These are phyloP conservation scores for Chydorus sphaericus DNA, from an alignment of 2,888 invertebrate species.

Conservation along the genomic window DNA sequence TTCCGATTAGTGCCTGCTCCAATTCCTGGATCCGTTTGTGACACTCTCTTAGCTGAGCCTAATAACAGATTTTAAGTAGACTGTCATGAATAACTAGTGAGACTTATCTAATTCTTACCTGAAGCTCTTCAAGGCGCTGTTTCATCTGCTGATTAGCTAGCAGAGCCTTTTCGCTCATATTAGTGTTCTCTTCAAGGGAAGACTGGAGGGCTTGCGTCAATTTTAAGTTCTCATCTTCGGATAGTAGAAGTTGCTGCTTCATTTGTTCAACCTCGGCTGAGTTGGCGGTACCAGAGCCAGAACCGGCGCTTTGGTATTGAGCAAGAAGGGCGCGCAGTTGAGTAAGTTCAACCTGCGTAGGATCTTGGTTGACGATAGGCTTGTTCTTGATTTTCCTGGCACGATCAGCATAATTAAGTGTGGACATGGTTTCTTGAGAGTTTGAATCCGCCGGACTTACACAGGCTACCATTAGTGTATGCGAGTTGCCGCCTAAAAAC, in stretches of 20 bases:
- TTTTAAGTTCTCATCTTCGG: slow-evolving; percentile 43
- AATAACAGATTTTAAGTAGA: too few relatives aligned
- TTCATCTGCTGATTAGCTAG: slow-evolving; percentile 26
- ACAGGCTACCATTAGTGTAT: slow-evolving; percentile 90
- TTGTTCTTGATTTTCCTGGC: slow-evolving; percentile 78
- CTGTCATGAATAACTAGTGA: too few relatives aligned
- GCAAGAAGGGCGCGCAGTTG: slow-evolving; percentile 53
- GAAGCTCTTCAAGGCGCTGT: slow-evolving; percentile 26
- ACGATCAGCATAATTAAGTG: slow-evolving; percentile 74
- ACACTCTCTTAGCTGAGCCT: too few relatives aligned
- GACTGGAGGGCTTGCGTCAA: slow-evolving; percentile 49
- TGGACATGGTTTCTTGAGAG: slow-evolving; percentile 74
- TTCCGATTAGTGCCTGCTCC: too few relatives aligned
- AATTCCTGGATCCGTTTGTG: too few relatives aligned
- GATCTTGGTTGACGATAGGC: slow-evolving; percentile 72
- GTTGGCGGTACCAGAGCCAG: slow-evolving; percentile 21
- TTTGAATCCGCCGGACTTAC: slow-evolving; percentile 69
- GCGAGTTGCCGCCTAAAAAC: slow-evolving; percentile 66
- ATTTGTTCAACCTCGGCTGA: slow-evolving; percentile 35
- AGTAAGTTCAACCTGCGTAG: slow-evolving; percentile 61
- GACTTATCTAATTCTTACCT: too few relatives aligned
- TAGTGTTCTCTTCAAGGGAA: slow-evolving; percentile 46
- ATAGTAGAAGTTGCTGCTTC: slow-evolving; percentile 38
- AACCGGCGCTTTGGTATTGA: slow-evolving; percentile 34
- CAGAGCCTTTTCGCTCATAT: slow-evolving; percentile 26